A percentile compares a stretch with the other conserved stretches of the same genome.
Evolutionary conservation across 2,113 vertebrate species (phyloP).

Genomic region (Chloroceryle aenea): DNA sequence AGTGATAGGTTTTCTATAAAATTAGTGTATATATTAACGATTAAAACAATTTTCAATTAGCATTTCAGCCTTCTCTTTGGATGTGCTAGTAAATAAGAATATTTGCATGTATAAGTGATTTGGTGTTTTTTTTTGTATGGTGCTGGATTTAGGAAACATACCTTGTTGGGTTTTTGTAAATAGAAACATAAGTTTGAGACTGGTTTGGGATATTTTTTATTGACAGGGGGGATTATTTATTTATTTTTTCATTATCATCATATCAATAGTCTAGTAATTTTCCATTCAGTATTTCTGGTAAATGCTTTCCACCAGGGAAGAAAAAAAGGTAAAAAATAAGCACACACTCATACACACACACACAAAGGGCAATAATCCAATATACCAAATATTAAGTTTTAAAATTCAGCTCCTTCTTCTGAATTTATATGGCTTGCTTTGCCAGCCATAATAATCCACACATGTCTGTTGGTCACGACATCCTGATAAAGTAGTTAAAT

Average conservation of each 20-base stretch:
- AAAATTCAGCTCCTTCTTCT: neutral
- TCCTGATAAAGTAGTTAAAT: neutral
- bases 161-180: neutral
- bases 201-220: neutral
- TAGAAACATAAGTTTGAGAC: neutral
- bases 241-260: neutral
- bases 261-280: neutral
- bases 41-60: neutral
- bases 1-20: neutral
- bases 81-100: neutral
- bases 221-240: fast-evolving
- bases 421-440: neutral
- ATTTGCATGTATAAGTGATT: neutral
- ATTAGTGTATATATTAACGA: neutral
- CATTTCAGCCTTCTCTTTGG: neutral
- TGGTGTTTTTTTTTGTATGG: neutral
- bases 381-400: neutral
- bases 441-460: neutral
- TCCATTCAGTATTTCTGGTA: neutral
- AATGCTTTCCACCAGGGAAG: neutral
- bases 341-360: neutral
- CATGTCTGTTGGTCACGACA: neutral
- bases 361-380: neutral
- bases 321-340: neutral
- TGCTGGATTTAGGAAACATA: neutral